Base-by-base conservation (phyloP, 2,113 vertebrate genomes). In the Amphilophus citrinellus region DNA sequence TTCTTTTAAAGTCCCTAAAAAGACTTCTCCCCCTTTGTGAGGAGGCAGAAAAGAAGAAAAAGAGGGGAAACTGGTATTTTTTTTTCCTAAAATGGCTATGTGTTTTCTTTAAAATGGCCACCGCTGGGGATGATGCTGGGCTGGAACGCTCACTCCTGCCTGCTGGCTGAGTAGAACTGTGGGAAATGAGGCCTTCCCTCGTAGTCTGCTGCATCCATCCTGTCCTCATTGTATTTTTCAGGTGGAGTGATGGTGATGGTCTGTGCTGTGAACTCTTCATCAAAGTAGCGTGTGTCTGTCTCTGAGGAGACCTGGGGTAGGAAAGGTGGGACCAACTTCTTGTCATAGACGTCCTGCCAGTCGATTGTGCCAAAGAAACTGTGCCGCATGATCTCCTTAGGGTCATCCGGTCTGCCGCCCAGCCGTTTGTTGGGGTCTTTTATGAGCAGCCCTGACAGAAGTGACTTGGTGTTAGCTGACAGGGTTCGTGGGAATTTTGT, bases 341-440 rank as follows among this genome's bases (percentile, higher is more conserved):
- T 99, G 95, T 98, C 98, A 90, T 98, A 98, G 24, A 98, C 97
- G 89, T 98, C 97, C 95, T 98, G 98, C 98, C 98, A 99, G 95
- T 98, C 97, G 86, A 98, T 84, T 89, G 96, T 96, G 91, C 94
- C 96, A 90, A 99, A 99, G 96, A 97, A 99, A 95, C 97, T 98
- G 88, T 98, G 98, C 79, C 97, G 96, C 98, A 99, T 98, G 92
- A 98, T 98, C 96, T 99, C 98, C 94, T 99, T 99, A 37, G 98
- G 97, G 90, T 99, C 98, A 82, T 98, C 98, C 77, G 98, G 97
- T 83, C 98, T 97, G 65, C 98, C 98, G 88, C 98, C 98, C 91
- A 99, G 96, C 80, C 96, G 93, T 89, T 96, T 96, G 87, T 96
- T 96, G 79, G 96, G 96, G 91, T 96, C 96, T 83, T 96, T 96